A percentile compares a stretch with the other conserved stretches of the same genome.
These are phyloP conservation scores for Dolichomitus sp. DNA, from an alignment of 2,888 invertebrate species.

Conservation along the genomic window DNA sequence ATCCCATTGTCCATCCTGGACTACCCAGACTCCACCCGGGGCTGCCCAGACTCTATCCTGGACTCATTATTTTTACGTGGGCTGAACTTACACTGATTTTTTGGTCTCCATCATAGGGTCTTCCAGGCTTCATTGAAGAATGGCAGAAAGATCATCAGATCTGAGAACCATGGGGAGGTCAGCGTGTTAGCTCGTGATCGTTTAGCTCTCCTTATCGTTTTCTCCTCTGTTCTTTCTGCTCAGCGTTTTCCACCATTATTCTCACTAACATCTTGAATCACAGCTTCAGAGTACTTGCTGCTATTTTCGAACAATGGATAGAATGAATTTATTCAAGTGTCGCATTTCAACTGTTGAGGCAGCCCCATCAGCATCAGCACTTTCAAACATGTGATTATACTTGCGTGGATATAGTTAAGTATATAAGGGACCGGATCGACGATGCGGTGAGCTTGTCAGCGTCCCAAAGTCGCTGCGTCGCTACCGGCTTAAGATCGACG, in stretches of 20 bases:
- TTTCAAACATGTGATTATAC: neutral
- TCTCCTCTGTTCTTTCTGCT: neutral
- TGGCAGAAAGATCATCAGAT: conserved; percentile 13
- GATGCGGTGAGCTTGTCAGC: conserved; percentile 18
- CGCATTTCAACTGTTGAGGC: conserved; percentile 78
- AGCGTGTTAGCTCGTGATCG: conserved; percentile 10
- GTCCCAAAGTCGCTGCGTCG: neutral
- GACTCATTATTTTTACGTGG: too few relatives aligned
- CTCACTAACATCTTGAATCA: neutral
- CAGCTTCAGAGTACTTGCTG: conserved; percentile 69
- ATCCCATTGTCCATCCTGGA: too few relatives aligned
- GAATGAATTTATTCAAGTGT: conserved; percentile 79
- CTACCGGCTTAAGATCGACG: conserved; percentile 17
- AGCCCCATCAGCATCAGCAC: conserved; percentile 15
- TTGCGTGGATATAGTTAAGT: neutral
- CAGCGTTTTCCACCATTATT: neutral
- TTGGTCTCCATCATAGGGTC: too few relatives aligned
- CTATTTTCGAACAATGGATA: conserved; percentile 74
- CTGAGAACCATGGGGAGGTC: conserved; percentile 8
- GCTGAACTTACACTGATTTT: too few relatives aligned
- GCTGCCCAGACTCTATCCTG: too few relatives aligned
- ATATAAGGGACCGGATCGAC: neutral
- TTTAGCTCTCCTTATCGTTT: neutral
- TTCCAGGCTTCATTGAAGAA: conserved; percentile 8
- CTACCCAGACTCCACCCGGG: too few relatives aligned